phyloP scores from a whole-genome alignment of 2,113 vertebrate genomes.

The Psammodynastes pulverulentus region DNA sequence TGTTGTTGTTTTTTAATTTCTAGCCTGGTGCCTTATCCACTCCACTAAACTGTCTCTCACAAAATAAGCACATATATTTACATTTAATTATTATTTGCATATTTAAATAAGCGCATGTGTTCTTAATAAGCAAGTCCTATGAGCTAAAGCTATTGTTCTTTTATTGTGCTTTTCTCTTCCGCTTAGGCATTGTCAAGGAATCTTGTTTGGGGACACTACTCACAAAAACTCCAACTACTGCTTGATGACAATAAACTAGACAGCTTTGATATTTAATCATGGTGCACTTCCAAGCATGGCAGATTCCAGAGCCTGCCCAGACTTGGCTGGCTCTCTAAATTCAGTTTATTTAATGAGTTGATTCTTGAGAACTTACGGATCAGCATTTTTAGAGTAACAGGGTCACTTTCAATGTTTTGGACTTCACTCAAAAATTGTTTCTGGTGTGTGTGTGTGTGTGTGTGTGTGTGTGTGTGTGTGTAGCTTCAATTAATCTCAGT shows the following conservation, averaged over 20 bases:
- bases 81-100: neutral
- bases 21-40: neutral
- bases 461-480: neutral
- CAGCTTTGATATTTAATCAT: neutral
- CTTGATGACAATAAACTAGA: conserved; percentile 1
- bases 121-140: neutral
- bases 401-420: neutral
- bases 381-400: neutral
- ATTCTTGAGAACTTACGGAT: neutral
- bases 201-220: neutral
- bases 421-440: neutral
- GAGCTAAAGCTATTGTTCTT: neutral
- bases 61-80: neutral
- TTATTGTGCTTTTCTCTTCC: neutral
- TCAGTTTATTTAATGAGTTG: neutral
- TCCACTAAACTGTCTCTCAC: neutral
- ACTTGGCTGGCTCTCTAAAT: neutral
- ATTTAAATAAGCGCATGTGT: neutral
- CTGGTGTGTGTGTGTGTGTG: neutral
- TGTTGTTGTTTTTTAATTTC: neutral
- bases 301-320: neutral
- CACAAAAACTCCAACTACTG: neutral
- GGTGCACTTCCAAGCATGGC: neutral
- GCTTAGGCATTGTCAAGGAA: neutral
- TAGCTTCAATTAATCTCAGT: neutral